Evolutionary conservation across 2,797 vertebrate genomes (phyloP).

Genomic region (Mus caroli): DNA sequence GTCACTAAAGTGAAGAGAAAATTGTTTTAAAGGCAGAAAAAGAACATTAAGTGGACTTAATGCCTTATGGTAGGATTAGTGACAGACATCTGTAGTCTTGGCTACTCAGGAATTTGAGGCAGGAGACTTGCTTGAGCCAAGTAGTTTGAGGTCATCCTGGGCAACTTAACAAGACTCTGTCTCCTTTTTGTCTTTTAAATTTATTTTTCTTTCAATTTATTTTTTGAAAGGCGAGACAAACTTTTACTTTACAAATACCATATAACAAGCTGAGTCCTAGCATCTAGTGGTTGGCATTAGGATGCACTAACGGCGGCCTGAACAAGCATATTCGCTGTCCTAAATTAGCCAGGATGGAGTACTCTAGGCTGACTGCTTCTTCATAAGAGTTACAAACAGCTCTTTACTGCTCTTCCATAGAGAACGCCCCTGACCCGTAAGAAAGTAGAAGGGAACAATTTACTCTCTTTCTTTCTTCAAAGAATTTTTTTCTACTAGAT

Average conservation of each 20-base stretch:
- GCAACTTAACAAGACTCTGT: not conserved
- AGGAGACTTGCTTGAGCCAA: not conserved
- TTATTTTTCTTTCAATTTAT: not conserved
- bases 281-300: not conserved
- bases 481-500: not conserved
- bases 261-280: not conserved
- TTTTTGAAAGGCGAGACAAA: not conserved
- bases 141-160: not conserved
- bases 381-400: not conserved
- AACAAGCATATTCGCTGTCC: not conserved
- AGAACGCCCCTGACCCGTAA: not conserved
- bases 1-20: constrained; percentile 34
- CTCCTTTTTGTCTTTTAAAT: not conserved
- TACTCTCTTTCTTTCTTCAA: not conserved
- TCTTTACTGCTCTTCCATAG: not conserved
- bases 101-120: not conserved
- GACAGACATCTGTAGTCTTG: not conserved
- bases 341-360: not conserved
- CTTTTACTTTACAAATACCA: not conserved
- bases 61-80: too few relatives aligned
- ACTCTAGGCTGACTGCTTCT: not conserved
- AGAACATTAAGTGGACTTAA: not conserved
- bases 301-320: too few relatives aligned
- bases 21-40: not conserved
- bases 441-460: not conserved